Conservation (phyloP, 1,140 invertebrate species). For the Orius insidiosus region DNA sequence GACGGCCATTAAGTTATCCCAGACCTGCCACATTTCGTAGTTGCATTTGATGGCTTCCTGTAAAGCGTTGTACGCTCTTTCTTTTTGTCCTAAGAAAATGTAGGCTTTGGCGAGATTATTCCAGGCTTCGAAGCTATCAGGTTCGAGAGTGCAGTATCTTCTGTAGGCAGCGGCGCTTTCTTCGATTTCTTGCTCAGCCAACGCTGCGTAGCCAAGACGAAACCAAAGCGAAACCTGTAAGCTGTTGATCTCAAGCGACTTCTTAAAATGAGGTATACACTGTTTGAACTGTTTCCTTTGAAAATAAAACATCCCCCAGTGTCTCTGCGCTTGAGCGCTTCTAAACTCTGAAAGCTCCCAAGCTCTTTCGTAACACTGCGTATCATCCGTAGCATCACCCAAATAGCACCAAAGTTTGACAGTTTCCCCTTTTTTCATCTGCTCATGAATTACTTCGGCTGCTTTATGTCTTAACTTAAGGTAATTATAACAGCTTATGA, state of each 20-base stretch:
- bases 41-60: slow-evolving; percentile 85
- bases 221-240: slow-evolving; percentile 72
- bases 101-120: slow-evolving; percentile 92
- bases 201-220: slow-evolving; percentile 67
- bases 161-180: slow-evolving; percentile 68
- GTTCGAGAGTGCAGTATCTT: slow-evolving; percentile 69
- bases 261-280: slow-evolving; percentile 59
- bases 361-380: slow-evolving; percentile 63
- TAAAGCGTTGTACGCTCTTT: slow-evolving; percentile 60
- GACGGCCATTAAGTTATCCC: slow-evolving; percentile 85
- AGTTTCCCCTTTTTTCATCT: slow-evolving; percentile 62
- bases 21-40: slow-evolving; percentile 90
- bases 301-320: slow-evolving; percentile 66
- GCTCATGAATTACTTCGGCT: slow-evolving; percentile 68
- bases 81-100: slow-evolving; percentile 70
- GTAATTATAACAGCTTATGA: slow-evolving; percentile 75
- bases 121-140: slow-evolving; percentile 86
- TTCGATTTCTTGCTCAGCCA: slow-evolving; percentile 65
- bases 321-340: slow-evolving; percentile 63
- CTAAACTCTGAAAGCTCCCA: slow-evolving; percentile 72
- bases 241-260: slow-evolving; percentile 66
- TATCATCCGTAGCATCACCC: slow-evolving; percentile 57
- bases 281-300: slow-evolving; percentile 53
- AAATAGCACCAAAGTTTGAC: slow-evolving; percentile 78
- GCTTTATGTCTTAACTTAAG: slow-evolving; percentile 74